Conservation (phyloP, 2,888 invertebrate species). For the Drosophila melanosoma region DNA sequence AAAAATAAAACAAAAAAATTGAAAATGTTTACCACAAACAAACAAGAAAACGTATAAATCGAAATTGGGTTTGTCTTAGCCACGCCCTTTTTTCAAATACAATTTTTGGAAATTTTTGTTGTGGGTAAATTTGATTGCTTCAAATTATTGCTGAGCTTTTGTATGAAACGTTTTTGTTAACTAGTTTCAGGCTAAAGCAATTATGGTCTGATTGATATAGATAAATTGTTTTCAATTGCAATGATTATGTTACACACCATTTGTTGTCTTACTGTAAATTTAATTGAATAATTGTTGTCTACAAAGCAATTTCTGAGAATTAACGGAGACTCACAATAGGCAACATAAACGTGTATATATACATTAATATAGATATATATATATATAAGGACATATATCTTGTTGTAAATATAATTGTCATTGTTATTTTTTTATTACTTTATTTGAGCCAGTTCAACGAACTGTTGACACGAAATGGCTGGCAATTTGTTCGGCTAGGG, state of each 20-base stretch:
- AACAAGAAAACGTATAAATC: not conserved
- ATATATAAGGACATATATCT: conserved; percentile 23
- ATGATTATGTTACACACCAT: not conserved
- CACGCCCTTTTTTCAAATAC: not conserved
- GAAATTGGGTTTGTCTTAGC: not conserved
- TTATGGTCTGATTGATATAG: not conserved
- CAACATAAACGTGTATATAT: not conserved
- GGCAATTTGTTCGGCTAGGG: conserved; percentile 24
- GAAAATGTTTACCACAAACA: not conserved
- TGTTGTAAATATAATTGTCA: conserved; percentile 17
- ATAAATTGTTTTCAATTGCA: not conserved
- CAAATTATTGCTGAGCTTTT: not conserved
- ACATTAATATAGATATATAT: conserved; percentile 2
- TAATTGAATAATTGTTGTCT: conserved; percentile 15
- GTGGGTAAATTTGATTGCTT: not conserved
- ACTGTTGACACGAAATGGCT: conserved; percentile 58
- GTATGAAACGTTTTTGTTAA: not conserved
- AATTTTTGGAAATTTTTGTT: too few relatives aligned
- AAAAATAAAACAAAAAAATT: not conserved
- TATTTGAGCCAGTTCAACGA: conserved; percentile 61
- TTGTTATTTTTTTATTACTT: conserved; percentile 18
- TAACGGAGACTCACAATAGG: conserved; percentile 12
- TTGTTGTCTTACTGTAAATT: not conserved
- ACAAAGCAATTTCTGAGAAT: conserved; percentile 13
- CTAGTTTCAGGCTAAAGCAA: not conserved